A percentile compares a stretch with the other conserved stretches of the same genome.
Conservation (phyloP, 2,113 vertebrate genomes). For the Carollia perspicillata region DNA sequence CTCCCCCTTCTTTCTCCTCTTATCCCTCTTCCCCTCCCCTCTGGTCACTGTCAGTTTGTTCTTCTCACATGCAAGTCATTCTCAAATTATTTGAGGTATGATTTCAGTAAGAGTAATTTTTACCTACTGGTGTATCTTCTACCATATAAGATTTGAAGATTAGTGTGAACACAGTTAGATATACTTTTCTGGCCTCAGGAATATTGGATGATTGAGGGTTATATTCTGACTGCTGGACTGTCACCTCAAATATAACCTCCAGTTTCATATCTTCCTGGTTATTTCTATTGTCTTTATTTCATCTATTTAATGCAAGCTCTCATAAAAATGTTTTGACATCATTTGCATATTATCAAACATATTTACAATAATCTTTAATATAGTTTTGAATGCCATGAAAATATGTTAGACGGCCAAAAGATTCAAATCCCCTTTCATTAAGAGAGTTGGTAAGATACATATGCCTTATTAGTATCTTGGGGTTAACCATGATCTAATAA, state of each 20-base stretch:
- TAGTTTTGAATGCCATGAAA: conserved; percentile 11
- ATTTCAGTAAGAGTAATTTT: neutral
- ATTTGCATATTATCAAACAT: neutral
- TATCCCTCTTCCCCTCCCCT: too few relatives aligned
- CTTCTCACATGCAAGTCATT: neutral
- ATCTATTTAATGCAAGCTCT: neutral
- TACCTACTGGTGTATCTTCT: neutral
- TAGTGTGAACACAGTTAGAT: neutral
- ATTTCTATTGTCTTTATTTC: neutral
- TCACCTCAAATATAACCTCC: neutral
- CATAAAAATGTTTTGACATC: neutral
- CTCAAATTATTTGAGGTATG: neutral
- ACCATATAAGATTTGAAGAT: neutral
- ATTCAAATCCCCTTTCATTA: neutral
- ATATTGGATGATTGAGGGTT: neutral
- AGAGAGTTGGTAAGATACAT: neutral
- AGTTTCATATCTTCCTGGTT: neutral
- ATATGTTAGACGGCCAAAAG: neutral
- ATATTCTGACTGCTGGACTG: neutral
- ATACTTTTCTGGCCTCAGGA: neutral
- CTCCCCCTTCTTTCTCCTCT: too few relatives aligned
- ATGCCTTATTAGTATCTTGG: neutral
- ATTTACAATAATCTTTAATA: neutral
- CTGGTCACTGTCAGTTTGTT: neutral
- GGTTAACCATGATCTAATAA: neutral